A percentile compares a stretch with the other conserved stretches of the same genome.
Evolutionary conservation across 2,888 invertebrate species (phyloP).

Genomic region (Amiota mariae): DNA sequence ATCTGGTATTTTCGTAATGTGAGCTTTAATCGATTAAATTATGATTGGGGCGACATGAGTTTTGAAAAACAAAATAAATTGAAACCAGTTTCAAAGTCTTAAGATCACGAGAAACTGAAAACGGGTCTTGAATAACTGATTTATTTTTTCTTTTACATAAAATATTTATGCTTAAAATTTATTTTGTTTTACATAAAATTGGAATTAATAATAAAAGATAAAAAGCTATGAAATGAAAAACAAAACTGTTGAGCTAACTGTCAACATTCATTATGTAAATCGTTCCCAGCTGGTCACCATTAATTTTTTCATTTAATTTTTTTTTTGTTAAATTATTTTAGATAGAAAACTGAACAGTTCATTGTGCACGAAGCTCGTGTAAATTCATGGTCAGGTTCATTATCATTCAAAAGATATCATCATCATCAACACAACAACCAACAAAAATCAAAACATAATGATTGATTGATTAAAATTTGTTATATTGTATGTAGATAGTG

Average conservation of each 20-base stretch:
- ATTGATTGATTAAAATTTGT: too few relatives aligned
- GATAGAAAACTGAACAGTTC: too few relatives aligned
- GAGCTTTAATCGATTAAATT: slow-evolving; percentile 17
- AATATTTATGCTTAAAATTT: not conserved
- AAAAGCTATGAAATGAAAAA: not conserved
- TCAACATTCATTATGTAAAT: slow-evolving; percentile 18
- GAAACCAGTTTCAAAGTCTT: not conserved
- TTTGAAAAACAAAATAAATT: not conserved
- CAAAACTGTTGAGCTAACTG: slow-evolving; percentile 4
- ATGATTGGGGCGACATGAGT: not conserved
- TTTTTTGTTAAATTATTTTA: not conserved
- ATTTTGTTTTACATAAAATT: slow-evolving; percentile 1
- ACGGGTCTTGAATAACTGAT: not conserved
- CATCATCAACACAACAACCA: not conserved
- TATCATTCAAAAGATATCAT: not conserved
- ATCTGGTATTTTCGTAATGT: slow-evolving; percentile 19
- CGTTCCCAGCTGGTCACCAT: not conserved
- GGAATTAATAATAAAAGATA: not conserved
- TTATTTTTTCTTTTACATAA: too few relatives aligned
- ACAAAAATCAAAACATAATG: too few relatives aligned
- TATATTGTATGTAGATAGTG: too few relatives aligned
- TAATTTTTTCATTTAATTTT: not conserved
- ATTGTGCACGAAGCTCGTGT: not conserved
- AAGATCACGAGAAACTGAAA: not conserved
- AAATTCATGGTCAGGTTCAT: slow-evolving; percentile 22